Evolutionary conservation across 2,113 vertebrate genomes (phyloP).

Genomic region (Taurulus bubalis): DNA sequence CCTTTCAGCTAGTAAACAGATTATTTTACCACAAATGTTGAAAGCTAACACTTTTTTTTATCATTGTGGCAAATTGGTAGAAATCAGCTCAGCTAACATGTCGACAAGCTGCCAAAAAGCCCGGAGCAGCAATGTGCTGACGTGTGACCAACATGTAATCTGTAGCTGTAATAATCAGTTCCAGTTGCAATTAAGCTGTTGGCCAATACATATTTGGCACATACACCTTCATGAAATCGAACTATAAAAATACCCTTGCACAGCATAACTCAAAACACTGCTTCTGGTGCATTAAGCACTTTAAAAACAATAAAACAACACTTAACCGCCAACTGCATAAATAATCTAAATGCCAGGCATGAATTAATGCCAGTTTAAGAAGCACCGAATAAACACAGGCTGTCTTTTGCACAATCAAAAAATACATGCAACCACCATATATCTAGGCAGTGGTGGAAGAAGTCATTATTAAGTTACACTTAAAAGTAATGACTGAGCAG

Average conservation of each 20-base stretch:
- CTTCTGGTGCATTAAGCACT: constrained; percentile 4
- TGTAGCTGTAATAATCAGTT: neutral
- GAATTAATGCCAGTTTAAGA: neutral
- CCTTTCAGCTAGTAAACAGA: neutral
- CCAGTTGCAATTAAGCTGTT: neutral
- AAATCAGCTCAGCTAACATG: neutral
- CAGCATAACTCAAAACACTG: constrained; percentile 11
- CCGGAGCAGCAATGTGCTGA: neutral
- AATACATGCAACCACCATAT: neutral
- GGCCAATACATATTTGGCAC: neutral
- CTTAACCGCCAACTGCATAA: constrained; percentile 1
- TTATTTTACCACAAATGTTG: neutral
- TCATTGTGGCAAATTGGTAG: neutral
- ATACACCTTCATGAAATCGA: neutral
- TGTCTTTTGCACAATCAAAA: neutral
- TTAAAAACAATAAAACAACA: constrained; percentile 2
- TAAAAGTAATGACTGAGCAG: neutral
- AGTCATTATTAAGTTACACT: neutral
- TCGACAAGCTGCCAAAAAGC: neutral
- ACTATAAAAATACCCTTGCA: neutral
- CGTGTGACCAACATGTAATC: neutral
- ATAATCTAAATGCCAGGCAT: neutral
- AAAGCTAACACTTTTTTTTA: constrained; percentile 6
- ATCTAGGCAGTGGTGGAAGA: neutral
- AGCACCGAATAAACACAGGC: neutral